Evolutionary conservation across 2,888 invertebrate species (phyloP), one percentile per base, ranked within the genome.

Genomic region (Steinernema scapterisci): DNA sequence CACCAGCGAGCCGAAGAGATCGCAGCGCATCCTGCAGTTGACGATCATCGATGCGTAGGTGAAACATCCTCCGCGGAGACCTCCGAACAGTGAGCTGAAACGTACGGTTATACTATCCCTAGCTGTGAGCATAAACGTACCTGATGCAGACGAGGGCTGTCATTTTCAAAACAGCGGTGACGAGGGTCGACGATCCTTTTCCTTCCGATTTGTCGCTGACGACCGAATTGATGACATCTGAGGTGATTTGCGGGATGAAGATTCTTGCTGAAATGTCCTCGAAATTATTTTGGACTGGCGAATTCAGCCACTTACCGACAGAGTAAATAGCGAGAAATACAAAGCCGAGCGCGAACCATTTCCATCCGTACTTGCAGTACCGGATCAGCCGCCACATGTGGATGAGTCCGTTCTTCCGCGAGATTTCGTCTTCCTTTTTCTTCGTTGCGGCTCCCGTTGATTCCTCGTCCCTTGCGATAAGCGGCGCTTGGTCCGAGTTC

Each of bases 41-140:
- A 89, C 83, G 16, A 85, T 78, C 31, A 86, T 83, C 23, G 88
- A 86, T 7, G 86, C 86, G 52, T 87, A 83, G 71, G 84, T 83
- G 75, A 89, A 88, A 23, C 83, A 82, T 3, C 88, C 88, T 13
- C 87, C 88, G 44, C 88, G 84, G 25, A 88, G 75, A 5, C 88
- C 88, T 13, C 87, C 85, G 21, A 86, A 84, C 19, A 88, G 73
- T 6, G 87, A 84, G 78, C 88, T 87, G 78, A 54, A 78, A 76
- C 48, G 44, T 25, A 78, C 76, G 54, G 48, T n/a, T 16, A 16
- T n/a, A n/a, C n/a, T n/a, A n/a, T n/a, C n/a, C n/a, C n/a, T n/a
- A n/a, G n/a, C n/a, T n/a, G n/a, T n/a, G 13, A 19, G 6, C 19
- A 19, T n/a, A 54, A 54, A 25, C 25, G 21, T 13, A 82, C 81